phyloP scores from a whole-genome alignment of 1,140 invertebrate genomes.

The Alviniconcha marisindica region DNA sequence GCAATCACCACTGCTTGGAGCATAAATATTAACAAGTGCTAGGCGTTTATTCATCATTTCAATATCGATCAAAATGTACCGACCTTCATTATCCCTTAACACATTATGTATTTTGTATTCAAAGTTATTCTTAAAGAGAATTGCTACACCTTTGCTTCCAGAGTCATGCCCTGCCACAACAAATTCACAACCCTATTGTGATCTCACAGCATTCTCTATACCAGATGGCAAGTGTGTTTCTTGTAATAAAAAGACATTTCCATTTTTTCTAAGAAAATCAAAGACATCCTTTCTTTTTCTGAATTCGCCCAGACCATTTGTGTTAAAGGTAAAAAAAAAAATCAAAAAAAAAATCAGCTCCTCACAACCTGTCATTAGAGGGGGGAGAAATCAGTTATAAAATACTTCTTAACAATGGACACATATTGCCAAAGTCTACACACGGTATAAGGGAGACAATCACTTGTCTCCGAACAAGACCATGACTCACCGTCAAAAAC shows the following conservation, averaged over 20 bases:
- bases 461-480: too few species aligned
- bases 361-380: too few species aligned
- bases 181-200: neutral
- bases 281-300: neutral
- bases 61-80: neutral
- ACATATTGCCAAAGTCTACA: too few species aligned
- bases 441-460: too few species aligned
- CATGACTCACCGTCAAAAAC: too few species aligned
- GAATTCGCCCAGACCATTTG: neutral
- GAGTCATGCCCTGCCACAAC: neutral
- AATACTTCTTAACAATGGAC: too few species aligned
- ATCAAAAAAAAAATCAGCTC: neutral
- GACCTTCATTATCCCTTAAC: neutral
- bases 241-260: neutral
- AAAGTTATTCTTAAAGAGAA: neutral
- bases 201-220: neutral
- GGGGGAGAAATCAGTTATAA: too few species aligned
- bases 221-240: neutral
- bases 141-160: neutral
- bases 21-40: neutral
- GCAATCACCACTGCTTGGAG: neutral
- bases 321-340: neutral
- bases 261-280: neutral
- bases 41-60: neutral
- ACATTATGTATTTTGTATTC: neutral